phyloP scores from a whole-genome alignment of 2,797 vertebrate genomes.

The Myripristis jacobus region DNA sequence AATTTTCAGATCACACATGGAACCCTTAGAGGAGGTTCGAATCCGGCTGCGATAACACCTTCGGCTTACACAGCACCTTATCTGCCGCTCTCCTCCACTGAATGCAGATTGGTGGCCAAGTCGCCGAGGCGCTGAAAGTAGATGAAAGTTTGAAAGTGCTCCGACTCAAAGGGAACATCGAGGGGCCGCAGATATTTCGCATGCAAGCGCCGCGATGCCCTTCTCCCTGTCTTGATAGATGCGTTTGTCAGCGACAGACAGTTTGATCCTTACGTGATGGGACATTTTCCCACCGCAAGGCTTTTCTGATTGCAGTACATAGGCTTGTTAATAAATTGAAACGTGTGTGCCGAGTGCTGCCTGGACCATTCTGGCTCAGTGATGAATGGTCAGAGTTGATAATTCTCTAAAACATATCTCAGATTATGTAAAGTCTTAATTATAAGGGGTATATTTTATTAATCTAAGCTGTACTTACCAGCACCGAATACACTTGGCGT shows the following conservation, averaged over 20 bases:
- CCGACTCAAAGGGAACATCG: not conserved
- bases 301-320: not conserved
- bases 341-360: not conserved
- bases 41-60: too few species aligned
- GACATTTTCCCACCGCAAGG: constrained; percentile 25
- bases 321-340: constrained; percentile 6
- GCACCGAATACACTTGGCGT: constrained; percentile 39
- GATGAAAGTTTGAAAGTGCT: constrained; percentile 4
- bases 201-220: not conserved
- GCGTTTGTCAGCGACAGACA: constrained; percentile 33
- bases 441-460: constrained; percentile 5
- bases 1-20: too few species aligned
- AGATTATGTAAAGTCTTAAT: constrained; percentile 9
- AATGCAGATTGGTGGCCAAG: too few species aligned
- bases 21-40: too few species aligned
- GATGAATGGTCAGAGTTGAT: not conserved
- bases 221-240: constrained; percentile 3
- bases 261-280: constrained; percentile 19
- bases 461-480: constrained; percentile 8
- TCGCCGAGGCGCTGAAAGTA: not conserved
- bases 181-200: not conserved
- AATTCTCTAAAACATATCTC: constrained; percentile 19
- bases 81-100: too few species aligned
- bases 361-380: too few species aligned
- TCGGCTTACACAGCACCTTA: too few species aligned